Base-by-base conservation (phyloP, 2,797 vertebrate genomes). In the Orientallactaga sibirica region DNA sequence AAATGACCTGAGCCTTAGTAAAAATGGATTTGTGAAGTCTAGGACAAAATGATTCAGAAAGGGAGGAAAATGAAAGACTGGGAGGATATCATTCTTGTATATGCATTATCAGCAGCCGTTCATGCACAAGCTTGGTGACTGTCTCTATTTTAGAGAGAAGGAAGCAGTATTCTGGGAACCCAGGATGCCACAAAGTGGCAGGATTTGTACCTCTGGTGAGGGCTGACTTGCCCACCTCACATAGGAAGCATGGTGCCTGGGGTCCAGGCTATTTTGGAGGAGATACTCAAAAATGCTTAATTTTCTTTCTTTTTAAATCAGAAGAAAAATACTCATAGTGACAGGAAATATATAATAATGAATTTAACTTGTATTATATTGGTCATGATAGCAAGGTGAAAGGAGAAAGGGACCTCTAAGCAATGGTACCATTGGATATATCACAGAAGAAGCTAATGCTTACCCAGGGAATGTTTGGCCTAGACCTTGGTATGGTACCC, bases 291-390 rank as follows among this genome's bases (percentile, higher is more conserved):
- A 90, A 22, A 37, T 64, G 43, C 14, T 84, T n/a, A 87, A 12
- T 48, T 43, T 48, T 7, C 43, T 48, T 48, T 48, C 43, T 48
- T 48, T 48, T 48, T 48, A 48, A 48, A 48, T 48, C 43, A 48
- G 61, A 33, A 80, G 80, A n/a, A 83, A 90, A 89, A 68, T 67
- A 43, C 61, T 52, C 48, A 86, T 55, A 41, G 73, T 41, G 58
- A 64, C n/a, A 43, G 5, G 37, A 43, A 90, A 29, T 41, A 58
- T 70, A 20, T 76, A 85, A 58, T 68, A 84, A 64, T 58, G 18
- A 80, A 43, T 37, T 7, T 3, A 66, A 27, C 16, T 19, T 52
- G 15, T 68, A 52, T 71, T 76, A 19, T 55, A 55, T 89, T 43
- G 84, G 15, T 79, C 24, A 79, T 74, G 43, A 68, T n/a, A 86